Conservation (phyloP, 2,113 vertebrate genomes). For the Tachycineta bicolor region DNA sequence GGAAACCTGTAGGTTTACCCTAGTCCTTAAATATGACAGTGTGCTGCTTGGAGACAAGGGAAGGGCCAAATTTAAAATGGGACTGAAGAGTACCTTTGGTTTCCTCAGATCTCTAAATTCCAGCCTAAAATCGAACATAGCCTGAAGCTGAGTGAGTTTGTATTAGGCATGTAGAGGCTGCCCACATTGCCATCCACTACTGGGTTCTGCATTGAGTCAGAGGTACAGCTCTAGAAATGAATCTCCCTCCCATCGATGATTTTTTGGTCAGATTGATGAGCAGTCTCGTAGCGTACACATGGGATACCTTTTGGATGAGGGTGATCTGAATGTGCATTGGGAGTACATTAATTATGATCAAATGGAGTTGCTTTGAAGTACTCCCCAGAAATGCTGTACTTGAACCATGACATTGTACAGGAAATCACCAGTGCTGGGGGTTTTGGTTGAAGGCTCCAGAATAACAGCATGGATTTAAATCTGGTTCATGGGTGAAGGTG, state of each 20-base stretch:
- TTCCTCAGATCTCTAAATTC: background rate
- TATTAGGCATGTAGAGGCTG: background rate
- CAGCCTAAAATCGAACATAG: background rate
- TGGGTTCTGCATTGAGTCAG: background rate
- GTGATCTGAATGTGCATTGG: background rate
- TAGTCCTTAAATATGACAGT: background rate
- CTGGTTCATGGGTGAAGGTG: background rate
- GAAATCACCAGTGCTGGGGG: background rate
- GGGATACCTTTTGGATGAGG: background rate
- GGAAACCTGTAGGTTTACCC: background rate
- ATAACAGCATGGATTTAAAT: background rate
- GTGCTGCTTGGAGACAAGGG: background rate
- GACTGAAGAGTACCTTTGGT: background rate
- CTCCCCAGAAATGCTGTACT: background rate
- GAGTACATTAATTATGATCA: background rate
- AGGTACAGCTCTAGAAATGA: background rate
- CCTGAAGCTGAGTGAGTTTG: background rate
- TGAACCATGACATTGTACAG: background rate
- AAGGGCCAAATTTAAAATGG: background rate
- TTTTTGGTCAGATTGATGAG: background rate
- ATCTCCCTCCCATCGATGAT: accelerated
- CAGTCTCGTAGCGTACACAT: background rate
- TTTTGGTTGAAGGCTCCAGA: background rate
- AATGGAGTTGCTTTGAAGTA: background rate
- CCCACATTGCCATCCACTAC: background rate